Evolutionary conservation across 2,888 invertebrate genomes (phyloP).

Genomic region (Drosophila paracracens): DNA sequence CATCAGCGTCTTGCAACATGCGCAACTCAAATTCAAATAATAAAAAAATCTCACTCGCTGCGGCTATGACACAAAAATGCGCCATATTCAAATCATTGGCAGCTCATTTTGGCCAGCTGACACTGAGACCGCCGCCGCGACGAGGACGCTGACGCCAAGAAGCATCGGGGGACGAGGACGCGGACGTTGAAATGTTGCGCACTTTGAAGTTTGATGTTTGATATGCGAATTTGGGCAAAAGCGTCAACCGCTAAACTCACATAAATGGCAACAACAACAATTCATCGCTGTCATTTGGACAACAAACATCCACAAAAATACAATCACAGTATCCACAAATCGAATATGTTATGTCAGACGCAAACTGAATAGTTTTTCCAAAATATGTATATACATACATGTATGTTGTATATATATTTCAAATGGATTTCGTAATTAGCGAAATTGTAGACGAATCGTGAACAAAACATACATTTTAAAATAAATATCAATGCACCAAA

Average conservation of each 20-base stretch:
- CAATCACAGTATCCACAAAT: constrained; percentile 12
- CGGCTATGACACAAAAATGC: constrained; percentile 65
- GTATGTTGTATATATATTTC: neutral
- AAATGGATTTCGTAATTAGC: constrained; percentile 15
- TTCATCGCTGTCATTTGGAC: constrained; percentile 43
- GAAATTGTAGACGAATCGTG: neutral
- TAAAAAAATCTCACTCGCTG: constrained; percentile 54
- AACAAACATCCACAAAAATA: constrained; percentile 10
- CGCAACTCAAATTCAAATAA: constrained; percentile 24
- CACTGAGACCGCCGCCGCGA: constrained; percentile 31
- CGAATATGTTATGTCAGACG: neutral
- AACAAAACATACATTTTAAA: neutral
- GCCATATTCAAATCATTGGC: constrained; percentile 74
- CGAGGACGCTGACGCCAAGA: neutral
- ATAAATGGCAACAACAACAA: constrained; percentile 59
- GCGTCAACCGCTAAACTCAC: constrained; percentile 59
- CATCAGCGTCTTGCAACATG: constrained; percentile 52
- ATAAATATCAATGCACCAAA: neutral
- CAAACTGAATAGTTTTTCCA: constrained; percentile 16
- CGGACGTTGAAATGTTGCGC: constrained; percentile 71
- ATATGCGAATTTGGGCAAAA: constrained; percentile 78
- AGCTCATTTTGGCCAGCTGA: constrained; percentile 57
- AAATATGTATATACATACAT: neutral
- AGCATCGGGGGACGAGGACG: constrained; percentile 7
- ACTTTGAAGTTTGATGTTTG: constrained; percentile 73